These are phyloP conservation scores for Teleogryllus oceanicus DNA, from an alignment of 2,888 invertebrate species.

Conservation along the genomic window DNA sequence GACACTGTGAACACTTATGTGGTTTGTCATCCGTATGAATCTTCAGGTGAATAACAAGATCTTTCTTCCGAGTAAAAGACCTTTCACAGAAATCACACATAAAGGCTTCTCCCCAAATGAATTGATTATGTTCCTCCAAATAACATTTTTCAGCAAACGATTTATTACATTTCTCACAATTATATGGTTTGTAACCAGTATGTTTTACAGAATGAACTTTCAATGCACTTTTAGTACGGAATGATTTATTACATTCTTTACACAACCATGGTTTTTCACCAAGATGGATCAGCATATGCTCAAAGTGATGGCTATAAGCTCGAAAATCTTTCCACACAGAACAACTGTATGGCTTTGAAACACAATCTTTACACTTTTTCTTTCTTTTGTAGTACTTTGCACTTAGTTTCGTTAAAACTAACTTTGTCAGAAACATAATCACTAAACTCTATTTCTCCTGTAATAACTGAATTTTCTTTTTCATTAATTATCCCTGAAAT, in stretches of 20 bases:
- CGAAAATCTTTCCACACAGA: constrained; percentile 37
- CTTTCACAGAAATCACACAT: no score
- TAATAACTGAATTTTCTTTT: constrained; percentile 27
- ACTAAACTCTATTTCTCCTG: background rate
- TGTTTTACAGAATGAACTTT: constrained; percentile 34
- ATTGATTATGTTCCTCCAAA: no score
- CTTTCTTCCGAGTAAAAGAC: no score
- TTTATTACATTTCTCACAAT: constrained; percentile 34
- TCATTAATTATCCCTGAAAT: constrained; percentile 20
- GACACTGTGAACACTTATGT: no score
- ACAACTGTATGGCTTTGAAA: constrained; percentile 31
- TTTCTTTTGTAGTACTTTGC: background rate
- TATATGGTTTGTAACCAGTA: constrained; percentile 30
- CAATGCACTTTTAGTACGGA: constrained; percentile 35
- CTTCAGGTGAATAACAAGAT: no score
- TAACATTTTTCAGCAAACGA: background rate
- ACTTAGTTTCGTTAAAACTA: background rate
- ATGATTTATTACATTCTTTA: constrained; percentile 34
- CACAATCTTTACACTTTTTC: constrained; percentile 2
- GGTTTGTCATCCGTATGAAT: no score
- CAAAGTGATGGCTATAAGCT: constrained; percentile 38
- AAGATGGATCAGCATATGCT: constrained; percentile 39
- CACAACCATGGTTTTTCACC: constrained; percentile 37
- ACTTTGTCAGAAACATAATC: background rate
- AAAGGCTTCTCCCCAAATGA: no score